Percentiles rank a stretch among this genome's conserved stretches.
phyloP scores from a whole-genome alignment of 2,888 invertebrate genomes.

The Drosophila acutilabella region DNA sequence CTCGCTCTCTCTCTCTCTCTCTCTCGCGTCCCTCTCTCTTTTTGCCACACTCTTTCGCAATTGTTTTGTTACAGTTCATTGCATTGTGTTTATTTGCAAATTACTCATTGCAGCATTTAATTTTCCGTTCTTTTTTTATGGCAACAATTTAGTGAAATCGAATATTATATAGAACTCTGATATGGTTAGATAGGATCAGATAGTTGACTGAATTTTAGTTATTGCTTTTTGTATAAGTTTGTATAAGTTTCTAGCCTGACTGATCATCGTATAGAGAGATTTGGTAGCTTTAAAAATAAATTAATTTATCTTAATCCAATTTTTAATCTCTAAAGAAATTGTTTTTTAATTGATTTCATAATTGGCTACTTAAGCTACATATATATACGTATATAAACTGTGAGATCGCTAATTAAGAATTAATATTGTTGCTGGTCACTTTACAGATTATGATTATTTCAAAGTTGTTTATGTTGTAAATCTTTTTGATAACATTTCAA shows the following conservation, averaged over 20 bases:
- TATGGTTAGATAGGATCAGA: background rate
- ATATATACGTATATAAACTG: background rate
- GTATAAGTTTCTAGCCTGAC: no score
- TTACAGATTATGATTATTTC: constrained; percentile 8
- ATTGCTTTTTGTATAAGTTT: no score
- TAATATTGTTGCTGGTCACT: constrained; percentile 6
- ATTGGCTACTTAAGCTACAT: constrained; percentile 5
- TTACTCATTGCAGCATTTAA: constrained; percentile 60
- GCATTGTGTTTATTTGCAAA: constrained; percentile 42
- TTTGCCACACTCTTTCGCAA: constrained; percentile 2
- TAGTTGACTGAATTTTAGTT: no score
- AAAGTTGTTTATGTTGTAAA: constrained; percentile 13
- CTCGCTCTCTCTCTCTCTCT: constrained; percentile 24
- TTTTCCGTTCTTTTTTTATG: constrained; percentile 40
- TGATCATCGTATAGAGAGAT: no score
- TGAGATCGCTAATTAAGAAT: constrained; percentile 35
- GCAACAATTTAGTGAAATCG: constrained; percentile 55
- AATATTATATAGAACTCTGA: constrained; percentile 29
- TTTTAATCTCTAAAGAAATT: background rate
- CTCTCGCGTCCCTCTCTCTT: constrained; percentile 27
- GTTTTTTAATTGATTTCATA: background rate
- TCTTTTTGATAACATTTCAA: constrained; percentile 13
- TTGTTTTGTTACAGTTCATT: constrained; percentile 50
- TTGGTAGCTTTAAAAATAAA: no score
- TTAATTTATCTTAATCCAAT: no score